phyloP scores from a whole-genome alignment of 35 echinoderm and acorn worm genomes.

The Ophioderma brevispina region DNA sequence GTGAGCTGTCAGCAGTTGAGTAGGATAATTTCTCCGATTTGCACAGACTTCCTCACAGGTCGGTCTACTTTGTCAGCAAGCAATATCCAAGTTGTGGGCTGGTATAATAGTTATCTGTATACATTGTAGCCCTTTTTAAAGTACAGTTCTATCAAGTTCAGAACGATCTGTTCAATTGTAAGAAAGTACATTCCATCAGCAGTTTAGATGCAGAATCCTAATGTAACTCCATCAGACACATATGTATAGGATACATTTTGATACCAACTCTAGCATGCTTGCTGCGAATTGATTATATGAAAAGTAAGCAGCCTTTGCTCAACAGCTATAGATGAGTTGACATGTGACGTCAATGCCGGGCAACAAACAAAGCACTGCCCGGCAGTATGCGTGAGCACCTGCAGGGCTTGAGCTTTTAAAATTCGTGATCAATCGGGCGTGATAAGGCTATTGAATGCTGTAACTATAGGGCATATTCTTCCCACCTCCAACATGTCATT shows the following conservation, averaged over 20 bases:
- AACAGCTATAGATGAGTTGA: not conserved
- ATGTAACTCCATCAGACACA: constrained; percentile 12
- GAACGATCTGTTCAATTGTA: constrained; percentile 10
- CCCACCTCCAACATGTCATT: too few relatives aligned
- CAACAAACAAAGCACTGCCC: too few relatives aligned
- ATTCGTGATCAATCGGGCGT: too few relatives aligned
- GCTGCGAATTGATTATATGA: not conserved
- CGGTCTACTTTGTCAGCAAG: not conserved
- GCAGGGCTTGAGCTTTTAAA: too few relatives aligned
- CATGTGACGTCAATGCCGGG: too few relatives aligned
- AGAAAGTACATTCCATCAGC: not conserved
- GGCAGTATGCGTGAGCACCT: too few relatives aligned
- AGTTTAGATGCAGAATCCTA: not conserved
- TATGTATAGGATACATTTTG: not conserved
- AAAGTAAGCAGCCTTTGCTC: not conserved
- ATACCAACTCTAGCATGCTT: constrained; percentile 9
- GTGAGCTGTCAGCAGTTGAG: not conserved
- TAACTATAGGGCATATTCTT: too few relatives aligned
- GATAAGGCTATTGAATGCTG: too few relatives aligned
- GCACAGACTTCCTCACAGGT: constrained; percentile 13
- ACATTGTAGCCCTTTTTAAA: constrained; percentile 13
- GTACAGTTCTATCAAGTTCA: constrained; percentile 25
- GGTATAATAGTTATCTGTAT: constrained; percentile 32
- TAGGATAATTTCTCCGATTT: not conserved
- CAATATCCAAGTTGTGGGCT: constrained; percentile 7